A percentile compares a stretch with the other conserved stretches of the same genome.
Evolutionary conservation across 2,113 vertebrate genomes (phyloP).

Genomic region (Vombatus ursinus): DNA sequence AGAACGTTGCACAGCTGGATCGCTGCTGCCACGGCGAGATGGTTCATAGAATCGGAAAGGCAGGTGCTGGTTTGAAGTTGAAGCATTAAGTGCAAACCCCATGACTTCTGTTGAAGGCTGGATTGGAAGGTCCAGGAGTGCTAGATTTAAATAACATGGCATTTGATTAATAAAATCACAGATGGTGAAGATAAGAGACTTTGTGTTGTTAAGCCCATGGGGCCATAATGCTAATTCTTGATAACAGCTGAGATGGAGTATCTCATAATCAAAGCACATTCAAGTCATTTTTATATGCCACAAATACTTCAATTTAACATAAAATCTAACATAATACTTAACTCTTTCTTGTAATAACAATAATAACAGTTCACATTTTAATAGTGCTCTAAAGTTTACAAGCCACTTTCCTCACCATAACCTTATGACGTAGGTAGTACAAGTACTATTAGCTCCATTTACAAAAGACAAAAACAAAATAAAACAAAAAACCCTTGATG

Average conservation of each 20-base stretch:
- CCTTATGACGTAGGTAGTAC: neutral
- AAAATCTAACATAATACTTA: neutral
- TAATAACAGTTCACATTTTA: neutral
- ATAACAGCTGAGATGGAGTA: neutral
- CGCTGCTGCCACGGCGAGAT: conserved; percentile 91
- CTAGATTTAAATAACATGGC: conserved; percentile 78
- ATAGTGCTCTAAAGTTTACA: neutral
- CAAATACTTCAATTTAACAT: neutral
- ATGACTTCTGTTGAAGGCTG: conserved; percentile 89
- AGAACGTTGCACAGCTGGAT: conserved; percentile 90
- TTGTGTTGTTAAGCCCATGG: neutral
- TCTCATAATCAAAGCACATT: neutral
- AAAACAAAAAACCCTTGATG: neutral
- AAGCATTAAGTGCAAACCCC: conserved; percentile 90
- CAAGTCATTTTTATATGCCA: neutral
- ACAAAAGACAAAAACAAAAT: neutral
- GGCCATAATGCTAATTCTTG: neutral
- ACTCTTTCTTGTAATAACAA: neutral
- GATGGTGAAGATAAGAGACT: neutral
- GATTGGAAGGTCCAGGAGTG: conserved; percentile 89
- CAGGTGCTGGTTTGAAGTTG: conserved; percentile 87
- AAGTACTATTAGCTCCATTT: neutral
- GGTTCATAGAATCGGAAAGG: conserved; percentile 98
- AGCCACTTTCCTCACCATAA: neutral
- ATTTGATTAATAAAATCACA: conserved; percentile 58